Evolutionary conservation across 2,888 invertebrate species (phyloP).

Genomic region (Lithophane leautieri): DNA sequence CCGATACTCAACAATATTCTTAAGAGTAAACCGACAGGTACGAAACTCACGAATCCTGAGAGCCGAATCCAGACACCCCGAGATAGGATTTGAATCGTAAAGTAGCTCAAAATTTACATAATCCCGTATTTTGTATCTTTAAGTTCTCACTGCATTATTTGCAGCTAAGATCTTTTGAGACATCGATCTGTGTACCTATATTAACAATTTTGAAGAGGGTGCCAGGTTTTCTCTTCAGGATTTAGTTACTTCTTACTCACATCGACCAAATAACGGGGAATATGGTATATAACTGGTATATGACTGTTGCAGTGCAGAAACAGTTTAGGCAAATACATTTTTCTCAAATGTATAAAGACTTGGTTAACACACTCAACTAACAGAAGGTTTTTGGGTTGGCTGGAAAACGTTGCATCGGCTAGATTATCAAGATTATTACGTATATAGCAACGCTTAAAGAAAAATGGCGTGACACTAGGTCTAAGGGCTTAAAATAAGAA

Average conservation of each 20-base stretch:
- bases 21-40: conserved; percentile 63
- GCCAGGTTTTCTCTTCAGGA: not conserved
- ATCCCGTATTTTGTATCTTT: conserved; percentile 86
- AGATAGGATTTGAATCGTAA: conserved; percentile 86
- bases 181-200: conserved; percentile 66
- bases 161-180: conserved; percentile 75
- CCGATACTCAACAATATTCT: conserved; percentile 60
- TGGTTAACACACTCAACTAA: not conserved
- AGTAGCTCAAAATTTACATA: conserved; percentile 87
- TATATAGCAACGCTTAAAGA: too few relatives aligned
- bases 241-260: not conserved
- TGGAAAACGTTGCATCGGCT: not conserved
- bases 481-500: not conserved
- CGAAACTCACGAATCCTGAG: conserved; percentile 67
- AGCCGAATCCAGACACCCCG: conserved; percentile 74
- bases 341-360: not conserved
- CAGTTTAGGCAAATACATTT: not conserved
- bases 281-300: not conserved
- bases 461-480: too few relatives aligned
- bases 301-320: not conserved
- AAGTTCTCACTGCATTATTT: conserved; percentile 86
- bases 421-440: not conserved
- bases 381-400: not conserved
- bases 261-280: not conserved
- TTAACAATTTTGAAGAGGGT: conserved; percentile 53